These are phyloP conservation scores for Gyrodactylus salaris DNA, from an alignment of 1,140 invertebrate genomes.

Conservation along the genomic window DNA sequence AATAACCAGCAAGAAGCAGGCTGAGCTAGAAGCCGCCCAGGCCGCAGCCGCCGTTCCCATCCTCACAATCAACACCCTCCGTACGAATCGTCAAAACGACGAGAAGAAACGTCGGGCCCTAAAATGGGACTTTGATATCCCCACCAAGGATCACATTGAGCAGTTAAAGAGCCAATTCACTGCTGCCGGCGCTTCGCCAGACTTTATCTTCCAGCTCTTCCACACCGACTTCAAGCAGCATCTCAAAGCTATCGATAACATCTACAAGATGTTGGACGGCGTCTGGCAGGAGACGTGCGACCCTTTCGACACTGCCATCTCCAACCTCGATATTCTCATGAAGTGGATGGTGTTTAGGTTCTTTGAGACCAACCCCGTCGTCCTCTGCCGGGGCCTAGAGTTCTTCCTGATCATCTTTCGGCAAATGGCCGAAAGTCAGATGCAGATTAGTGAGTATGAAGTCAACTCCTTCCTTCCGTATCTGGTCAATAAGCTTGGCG, in stretches of 20 bases:
- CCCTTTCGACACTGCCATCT: conserved; percentile 33
- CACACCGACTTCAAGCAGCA: conserved; percentile 78
- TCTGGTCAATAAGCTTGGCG: conserved; percentile 8
- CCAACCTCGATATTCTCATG: conserved; percentile 64
- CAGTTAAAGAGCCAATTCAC: conserved; percentile 17
- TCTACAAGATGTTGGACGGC: conserved; percentile 31
- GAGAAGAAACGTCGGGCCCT: neutral
- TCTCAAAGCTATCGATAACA: conserved; percentile 59
- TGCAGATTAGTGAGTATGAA: conserved; percentile 6
- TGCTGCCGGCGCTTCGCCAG: neutral
- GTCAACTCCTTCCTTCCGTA: conserved; percentile 8
- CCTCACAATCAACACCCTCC: neutral
- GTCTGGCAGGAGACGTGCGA: neutral
- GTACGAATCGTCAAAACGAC: neutral
- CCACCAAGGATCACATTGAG: neutral
- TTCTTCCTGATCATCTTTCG: conserved; percentile 32
- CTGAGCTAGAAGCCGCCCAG: neutral
- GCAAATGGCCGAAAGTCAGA: neutral
- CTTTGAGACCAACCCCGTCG: conserved; percentile 88
- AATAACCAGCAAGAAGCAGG: neutral
- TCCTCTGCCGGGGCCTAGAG: conserved; percentile 62
- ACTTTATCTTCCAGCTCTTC: conserved; percentile 48
- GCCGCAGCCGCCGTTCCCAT: neutral
- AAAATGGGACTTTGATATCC: neutral
- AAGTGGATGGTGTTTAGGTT: conserved; percentile 82